phyloP scores from a whole-genome alignment of 2,888 invertebrate species.

The Luffia ferchaultella region DNA sequence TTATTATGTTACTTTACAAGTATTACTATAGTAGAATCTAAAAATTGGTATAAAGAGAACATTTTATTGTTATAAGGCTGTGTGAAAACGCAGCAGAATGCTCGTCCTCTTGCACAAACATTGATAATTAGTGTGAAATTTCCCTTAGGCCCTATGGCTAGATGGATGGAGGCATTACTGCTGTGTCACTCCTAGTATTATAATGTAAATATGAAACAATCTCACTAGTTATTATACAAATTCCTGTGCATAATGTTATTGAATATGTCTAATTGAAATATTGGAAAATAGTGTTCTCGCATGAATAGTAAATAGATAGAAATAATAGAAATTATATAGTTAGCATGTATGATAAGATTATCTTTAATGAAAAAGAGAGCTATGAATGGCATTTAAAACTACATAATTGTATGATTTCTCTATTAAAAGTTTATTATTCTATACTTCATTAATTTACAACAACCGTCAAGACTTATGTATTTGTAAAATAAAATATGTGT shows the following conservation, averaged over 20 bases:
- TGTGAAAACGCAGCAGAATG: slow-evolving; percentile 1
- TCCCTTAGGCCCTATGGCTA: too few species aligned
- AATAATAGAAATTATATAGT: too few species aligned
- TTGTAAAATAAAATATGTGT: too few species aligned
- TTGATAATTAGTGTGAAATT: too few species aligned
- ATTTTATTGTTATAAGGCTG: slow-evolving; percentile 5
- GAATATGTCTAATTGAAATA: background rate
- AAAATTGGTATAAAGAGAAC: background rate
- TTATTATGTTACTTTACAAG: background rate
- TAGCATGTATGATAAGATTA: background rate
- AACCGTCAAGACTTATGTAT: too few species aligned
- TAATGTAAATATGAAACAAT: background rate
- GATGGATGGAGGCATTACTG: too few species aligned
- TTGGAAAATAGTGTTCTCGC: background rate
- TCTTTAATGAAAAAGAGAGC: background rate
- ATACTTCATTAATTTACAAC: too few species aligned
- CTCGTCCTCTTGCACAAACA: too few species aligned
- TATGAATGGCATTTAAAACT: background rate
- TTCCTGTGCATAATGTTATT: background rate
- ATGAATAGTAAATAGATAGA: background rate
- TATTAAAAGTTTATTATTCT: too few species aligned
- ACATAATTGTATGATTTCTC: background rate
- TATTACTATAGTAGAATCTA: slow-evolving; percentile 1
- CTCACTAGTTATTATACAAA: background rate
- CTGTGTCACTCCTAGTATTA: background rate